Percentiles rank a stretch among this genome's conserved stretches.
Evolutionary conservation across 2,797 vertebrate genomes (phyloP).

Genomic region (Lates japonicus): DNA sequence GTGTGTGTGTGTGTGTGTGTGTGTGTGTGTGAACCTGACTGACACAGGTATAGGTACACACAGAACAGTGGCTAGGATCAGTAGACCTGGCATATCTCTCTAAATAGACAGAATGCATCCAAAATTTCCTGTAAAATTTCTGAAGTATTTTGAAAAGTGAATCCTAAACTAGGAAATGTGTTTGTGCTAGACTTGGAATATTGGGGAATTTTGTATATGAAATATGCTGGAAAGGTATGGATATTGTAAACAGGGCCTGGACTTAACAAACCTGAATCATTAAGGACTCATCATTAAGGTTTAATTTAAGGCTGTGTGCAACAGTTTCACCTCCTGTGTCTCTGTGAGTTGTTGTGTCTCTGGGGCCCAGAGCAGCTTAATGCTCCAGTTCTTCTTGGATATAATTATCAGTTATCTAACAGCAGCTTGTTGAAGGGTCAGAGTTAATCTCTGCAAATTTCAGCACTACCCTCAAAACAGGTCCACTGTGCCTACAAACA

Average conservation of each 20-base stretch:
- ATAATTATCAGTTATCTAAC: slow-evolving; percentile 66
- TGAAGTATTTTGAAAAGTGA: neutral
- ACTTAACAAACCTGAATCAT: slow-evolving; percentile 14
- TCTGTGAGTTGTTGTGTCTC: slow-evolving; percentile 15
- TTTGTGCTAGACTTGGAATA: neutral
- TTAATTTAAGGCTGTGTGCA: slow-evolving; percentile 12
- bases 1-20: slow-evolving; percentile 1
- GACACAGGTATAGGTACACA: neutral
- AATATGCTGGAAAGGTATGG: neutral
- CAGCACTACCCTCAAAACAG: slow-evolving; percentile 35
- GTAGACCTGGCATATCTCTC: neutral
- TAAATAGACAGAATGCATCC: neutral
- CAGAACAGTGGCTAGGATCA: neutral
- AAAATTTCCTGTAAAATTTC: neutral
- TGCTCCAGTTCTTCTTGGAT: slow-evolving; percentile 53
- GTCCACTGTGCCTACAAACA: slow-evolving; percentile 2
- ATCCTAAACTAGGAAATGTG: neutral
- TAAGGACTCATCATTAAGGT: slow-evolving; percentile 16
- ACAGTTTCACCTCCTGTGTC: slow-evolving; percentile 27
- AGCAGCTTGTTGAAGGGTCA: slow-evolving; percentile 38
- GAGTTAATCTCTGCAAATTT: slow-evolving; percentile 51
- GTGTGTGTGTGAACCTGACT: neutral
- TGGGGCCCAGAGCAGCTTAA: slow-evolving; percentile 44
- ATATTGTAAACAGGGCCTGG: slow-evolving; percentile 11
- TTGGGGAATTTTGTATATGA: neutral